A percentile compares a stretch with the other conserved stretches of the same genome.
phyloP scores from a whole-genome alignment of 2,797 vertebrate genomes.

The Adrianichthys oophorus region DNA sequence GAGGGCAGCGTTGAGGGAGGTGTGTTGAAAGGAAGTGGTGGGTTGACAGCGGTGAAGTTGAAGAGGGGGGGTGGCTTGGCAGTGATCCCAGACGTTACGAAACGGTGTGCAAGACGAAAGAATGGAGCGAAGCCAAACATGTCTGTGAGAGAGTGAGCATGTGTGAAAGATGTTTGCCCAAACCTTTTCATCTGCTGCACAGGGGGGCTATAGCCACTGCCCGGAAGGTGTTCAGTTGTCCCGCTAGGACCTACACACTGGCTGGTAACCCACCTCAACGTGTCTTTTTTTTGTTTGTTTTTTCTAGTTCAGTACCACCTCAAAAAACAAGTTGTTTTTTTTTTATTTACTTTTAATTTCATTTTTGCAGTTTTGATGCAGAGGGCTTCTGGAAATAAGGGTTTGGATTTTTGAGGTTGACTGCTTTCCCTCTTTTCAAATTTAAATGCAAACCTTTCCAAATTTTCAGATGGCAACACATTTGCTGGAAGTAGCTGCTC shows the following conservation, averaged over 20 bases:
- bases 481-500: conserved; percentile 26
- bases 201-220: conserved; percentile 88
- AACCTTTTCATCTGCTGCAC: conserved; percentile 89
- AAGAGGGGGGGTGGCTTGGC: conserved; percentile 39
- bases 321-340: conserved; percentile 27
- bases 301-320: conserved; percentile 82
- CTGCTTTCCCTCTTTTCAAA: conserved; percentile 22
- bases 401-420: conserved; percentile 76
- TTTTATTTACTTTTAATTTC: too few species aligned
- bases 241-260: conserved; percentile 83
- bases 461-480: conserved; percentile 40
- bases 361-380: too few species aligned
- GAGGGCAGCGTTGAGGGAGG: conserved; percentile 61
- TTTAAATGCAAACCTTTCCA: conserved; percentile 10
- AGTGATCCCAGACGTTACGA: conserved; percentile 47
- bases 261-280: conserved; percentile 88
- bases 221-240: conserved; percentile 87
- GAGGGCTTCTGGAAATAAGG: conserved; percentile 68
- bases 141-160: conserved; percentile 71
- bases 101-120: conserved; percentile 36
- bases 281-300: conserved; percentile 68
- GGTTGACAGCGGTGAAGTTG: conserved; percentile 1
- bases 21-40: conserved; percentile 55
- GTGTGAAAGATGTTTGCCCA: conserved; percentile 87
- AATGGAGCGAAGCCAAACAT: conserved; percentile 62